Evolutionary conservation across 1,140 invertebrate species (phyloP).

Genomic region (Thaumatotibia leucotreta): DNA sequence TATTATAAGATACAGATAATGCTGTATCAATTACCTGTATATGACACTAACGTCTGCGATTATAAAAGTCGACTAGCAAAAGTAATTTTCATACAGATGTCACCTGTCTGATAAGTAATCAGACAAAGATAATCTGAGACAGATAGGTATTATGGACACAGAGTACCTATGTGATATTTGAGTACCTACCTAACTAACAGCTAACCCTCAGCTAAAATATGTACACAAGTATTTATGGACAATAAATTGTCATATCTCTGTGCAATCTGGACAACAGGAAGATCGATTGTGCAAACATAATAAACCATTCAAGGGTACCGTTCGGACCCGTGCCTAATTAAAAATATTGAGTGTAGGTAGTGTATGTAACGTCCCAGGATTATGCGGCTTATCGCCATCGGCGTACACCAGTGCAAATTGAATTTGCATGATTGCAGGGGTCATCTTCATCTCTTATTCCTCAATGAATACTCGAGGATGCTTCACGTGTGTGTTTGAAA

Average conservation of each 20-base stretch:
- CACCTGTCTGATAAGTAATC: too few relatives aligned
- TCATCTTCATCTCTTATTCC: background rate
- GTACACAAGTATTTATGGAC: background rate
- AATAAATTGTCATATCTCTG: background rate
- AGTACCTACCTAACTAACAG: too few relatives aligned
- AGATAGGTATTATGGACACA: too few relatives aligned
- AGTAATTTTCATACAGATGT: too few relatives aligned
- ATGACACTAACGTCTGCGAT: too few relatives aligned
- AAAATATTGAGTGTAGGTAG: background rate
- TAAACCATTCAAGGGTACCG: background rate
- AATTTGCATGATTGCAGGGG: background rate
- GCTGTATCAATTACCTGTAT: too few relatives aligned
- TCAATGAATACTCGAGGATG: background rate
- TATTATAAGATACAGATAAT: too few relatives aligned
- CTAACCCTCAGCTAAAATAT: too few relatives aligned
- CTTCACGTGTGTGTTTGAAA: background rate
- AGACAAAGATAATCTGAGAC: too few relatives aligned
- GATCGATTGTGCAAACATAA: background rate
- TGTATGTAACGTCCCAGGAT: background rate
- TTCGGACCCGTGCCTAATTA: background rate
- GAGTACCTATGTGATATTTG: too few relatives aligned
- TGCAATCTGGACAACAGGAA: background rate
- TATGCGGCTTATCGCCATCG: background rate
- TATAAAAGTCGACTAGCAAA: too few relatives aligned
- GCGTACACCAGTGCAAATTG: background rate